Evolutionary conservation across 2,888 invertebrate species (phyloP).

Genomic region (Conistra vaccinii): DNA sequence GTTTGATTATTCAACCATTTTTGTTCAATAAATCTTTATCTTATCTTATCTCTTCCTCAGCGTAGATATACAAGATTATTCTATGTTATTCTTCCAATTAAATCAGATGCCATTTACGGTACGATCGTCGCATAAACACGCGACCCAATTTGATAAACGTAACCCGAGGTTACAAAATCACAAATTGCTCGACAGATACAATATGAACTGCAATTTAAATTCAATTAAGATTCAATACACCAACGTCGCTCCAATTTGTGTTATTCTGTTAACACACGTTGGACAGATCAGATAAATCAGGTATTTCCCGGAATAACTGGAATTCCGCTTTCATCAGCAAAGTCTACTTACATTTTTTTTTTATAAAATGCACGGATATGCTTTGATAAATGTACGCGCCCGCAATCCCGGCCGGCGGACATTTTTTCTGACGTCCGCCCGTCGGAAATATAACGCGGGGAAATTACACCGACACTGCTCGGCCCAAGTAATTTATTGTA

Average conservation of each 20-base stretch:
- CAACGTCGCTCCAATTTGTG: slow-evolving; percentile 45
- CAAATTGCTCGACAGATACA: slow-evolving; percentile 13
- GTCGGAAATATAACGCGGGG: slow-evolving; percentile 61
- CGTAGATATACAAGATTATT: neutral
- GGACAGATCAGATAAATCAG: slow-evolving; percentile 48
- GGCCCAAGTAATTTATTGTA: slow-evolving; percentile 54
- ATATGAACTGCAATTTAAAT: slow-evolving; percentile 36
- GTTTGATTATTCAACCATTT: too few relatives aligned
- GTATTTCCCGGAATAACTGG: slow-evolving; percentile 19
- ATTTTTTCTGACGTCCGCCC: slow-evolving; percentile 64
- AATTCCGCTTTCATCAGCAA: slow-evolving; percentile 37
- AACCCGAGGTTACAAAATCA: slow-evolving; percentile 41
- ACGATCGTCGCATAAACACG: slow-evolving; percentile 7
- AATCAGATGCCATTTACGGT: slow-evolving; percentile 31
- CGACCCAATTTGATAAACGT: slow-evolving; percentile 25
- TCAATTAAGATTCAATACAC: slow-evolving; percentile 56
- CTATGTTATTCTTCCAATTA: slow-evolving; percentile 29
- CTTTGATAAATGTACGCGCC: slow-evolving; percentile 66
- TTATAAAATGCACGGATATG: slow-evolving; percentile 57
- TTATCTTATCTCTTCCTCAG: too few relatives aligned
- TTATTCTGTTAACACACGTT: slow-evolving; percentile 36
- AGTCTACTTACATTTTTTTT: slow-evolving; percentile 31
- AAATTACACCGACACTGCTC: slow-evolving; percentile 60
- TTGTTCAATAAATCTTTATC: too few relatives aligned
- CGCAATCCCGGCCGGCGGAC: slow-evolving; percentile 56